Conservation (phyloP, 64 coral and sea anemone species). For the Stichodactyla helianthus region DNA sequence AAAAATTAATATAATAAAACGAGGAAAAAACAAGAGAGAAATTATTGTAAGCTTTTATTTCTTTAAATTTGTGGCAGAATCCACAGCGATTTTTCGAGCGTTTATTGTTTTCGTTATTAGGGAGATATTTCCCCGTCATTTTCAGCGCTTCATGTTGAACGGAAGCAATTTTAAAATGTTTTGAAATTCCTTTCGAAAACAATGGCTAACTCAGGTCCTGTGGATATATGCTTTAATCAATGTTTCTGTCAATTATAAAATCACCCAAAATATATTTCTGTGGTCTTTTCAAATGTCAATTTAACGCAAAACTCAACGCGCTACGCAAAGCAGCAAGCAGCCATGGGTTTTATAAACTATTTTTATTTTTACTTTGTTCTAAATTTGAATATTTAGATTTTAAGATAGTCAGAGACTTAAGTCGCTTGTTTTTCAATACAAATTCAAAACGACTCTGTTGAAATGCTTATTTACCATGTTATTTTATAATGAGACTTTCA, state of each 20-base stretch:
- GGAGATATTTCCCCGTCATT: not conserved
- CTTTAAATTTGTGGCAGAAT: too few relatives aligned
- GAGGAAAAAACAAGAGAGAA: not conserved
- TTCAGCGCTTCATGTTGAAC: not conserved
- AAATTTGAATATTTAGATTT: not conserved
- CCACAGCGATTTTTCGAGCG: too few relatives aligned
- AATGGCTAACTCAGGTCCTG: not conserved
- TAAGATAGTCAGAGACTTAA: not conserved
- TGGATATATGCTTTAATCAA: not conserved
- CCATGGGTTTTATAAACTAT: slow-evolving; percentile 7
- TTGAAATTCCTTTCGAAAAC: not conserved
- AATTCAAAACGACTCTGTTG: not conserved
- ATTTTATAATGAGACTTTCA: not conserved
- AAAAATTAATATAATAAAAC: not conserved
- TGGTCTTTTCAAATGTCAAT: too few relatives aligned
- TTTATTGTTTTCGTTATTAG: not conserved
- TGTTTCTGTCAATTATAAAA: not conserved
- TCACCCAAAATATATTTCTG: not conserved
- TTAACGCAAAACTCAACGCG: not conserved
- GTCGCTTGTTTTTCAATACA: not conserved
- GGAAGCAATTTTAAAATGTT: not conserved
- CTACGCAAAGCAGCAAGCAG: not conserved
- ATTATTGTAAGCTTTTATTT: not conserved
- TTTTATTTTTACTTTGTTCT: not conserved
- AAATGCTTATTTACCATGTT: not conserved